Conservation (phyloP, 2,888 invertebrate species). For the Harpagoxenus sublaevis region DNA sequence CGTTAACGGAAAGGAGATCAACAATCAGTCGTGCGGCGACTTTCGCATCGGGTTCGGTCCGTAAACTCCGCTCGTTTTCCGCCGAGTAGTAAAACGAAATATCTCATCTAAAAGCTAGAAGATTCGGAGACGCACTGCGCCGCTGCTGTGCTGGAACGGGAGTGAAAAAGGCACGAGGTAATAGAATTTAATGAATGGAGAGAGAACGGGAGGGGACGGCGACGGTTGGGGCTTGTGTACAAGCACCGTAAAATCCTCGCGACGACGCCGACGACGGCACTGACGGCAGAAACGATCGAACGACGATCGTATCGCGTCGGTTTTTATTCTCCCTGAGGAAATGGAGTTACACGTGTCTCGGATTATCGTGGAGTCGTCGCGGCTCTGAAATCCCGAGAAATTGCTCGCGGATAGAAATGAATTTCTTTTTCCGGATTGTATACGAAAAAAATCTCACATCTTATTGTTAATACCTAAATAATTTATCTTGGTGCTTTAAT, state of each 20-base stretch:
- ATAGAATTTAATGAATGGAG: slow-evolving; percentile 46
- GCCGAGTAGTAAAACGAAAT: not conserved
- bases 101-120: not conserved
- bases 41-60: slow-evolving; percentile 26
- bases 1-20: slow-evolving; percentile 51
- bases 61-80: slow-evolving; percentile 1
- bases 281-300: slow-evolving; percentile 18
- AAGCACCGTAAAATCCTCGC: slow-evolving; percentile 24
- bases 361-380: slow-evolving; percentile 23
- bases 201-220: not conserved
- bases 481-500: not conserved
- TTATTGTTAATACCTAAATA: not conserved
- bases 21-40: slow-evolving; percentile 40
- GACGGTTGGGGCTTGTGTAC: not conserved
- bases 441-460: not conserved
- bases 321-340: slow-evolving; percentile 37
- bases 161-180: slow-evolving; percentile 12
- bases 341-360: slow-evolving; percentile 50
- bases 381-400: not conserved
- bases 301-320: slow-evolving; percentile 41
- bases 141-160: not conserved
- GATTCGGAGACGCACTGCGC: not conserved
- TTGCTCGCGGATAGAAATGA: not conserved
- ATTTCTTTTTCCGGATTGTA: not conserved
- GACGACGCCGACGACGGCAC: not conserved